Evolutionary conservation across 37 sponge, comb jelly and placozoan genomes (phyloP).

Genomic region (Mnemiopsis leidyi): DNA sequence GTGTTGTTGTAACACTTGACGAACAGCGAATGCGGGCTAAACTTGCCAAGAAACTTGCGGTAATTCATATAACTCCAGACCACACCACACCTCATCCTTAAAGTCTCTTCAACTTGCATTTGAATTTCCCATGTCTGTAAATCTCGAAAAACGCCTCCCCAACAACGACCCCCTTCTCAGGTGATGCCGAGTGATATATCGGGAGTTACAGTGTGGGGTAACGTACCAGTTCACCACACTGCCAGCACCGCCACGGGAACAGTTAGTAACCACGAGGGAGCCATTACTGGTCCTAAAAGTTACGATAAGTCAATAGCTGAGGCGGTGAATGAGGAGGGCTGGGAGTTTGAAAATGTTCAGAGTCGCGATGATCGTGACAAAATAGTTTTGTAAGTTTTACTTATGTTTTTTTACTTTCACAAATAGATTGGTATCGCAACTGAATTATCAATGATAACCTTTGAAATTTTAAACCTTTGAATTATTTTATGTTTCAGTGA

Average conservation of each 20-base stretch:
- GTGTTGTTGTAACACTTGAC: background rate
- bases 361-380: background rate
- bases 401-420: too few species aligned
- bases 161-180: too few species aligned
- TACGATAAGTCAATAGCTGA: conserved; percentile 16
- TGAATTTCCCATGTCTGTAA: too few species aligned
- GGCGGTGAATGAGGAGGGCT: conserved; percentile 33
- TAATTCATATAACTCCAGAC: too few species aligned
- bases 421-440: too few species aligned
- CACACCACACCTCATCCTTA: too few species aligned
- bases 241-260: conserved; percentile 36
- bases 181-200: conserved; percentile 27
- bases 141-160: too few species aligned
- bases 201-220: conserved; percentile 43
- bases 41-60: conserved; percentile 27
- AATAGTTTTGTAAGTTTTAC: background rate
- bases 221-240: conserved; percentile 23
- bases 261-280: conserved; percentile 36
- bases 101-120: too few species aligned
- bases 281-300: conserved; percentile 10
- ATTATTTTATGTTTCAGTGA: conserved; percentile 2
- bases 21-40: conserved; percentile 34
- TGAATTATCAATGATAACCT: too few species aligned
- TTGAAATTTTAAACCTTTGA: too few species aligned
- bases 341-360: conserved; percentile 31